Base-by-base conservation (phyloP, 2,888 invertebrate species). In the Nemurella pictetii region DNA sequence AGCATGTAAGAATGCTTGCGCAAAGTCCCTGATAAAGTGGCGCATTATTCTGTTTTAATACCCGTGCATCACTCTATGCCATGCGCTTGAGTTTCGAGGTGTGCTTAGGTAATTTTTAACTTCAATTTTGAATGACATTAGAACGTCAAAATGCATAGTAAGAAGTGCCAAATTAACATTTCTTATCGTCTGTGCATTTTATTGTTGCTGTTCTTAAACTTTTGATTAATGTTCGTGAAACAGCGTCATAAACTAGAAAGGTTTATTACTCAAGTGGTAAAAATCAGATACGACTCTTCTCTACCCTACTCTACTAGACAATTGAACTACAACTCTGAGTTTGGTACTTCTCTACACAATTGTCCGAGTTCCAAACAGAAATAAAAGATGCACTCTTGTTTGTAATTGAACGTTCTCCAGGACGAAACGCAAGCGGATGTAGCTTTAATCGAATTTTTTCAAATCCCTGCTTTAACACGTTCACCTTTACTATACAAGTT, bases 21-120 rank as follows among this genome's bases (percentile, higher is more conserved):
- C 36, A 26, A 75, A 80, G 80, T 28, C 27, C 0, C 9, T 82
- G 82, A 82, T 82, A 28, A 82, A 82, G 82, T 72, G 82, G 27
- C 82, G 29, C 72, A 82, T 82, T 82, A 82, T 82, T 82, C 82
- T 20, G 27, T 26, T 55, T 82, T 82, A 82, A 82, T 78, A 82
- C 55, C 72, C 9, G 27, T 26, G 15, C 29, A 82, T 82, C 9
- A 82, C 55, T 82, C 82, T 27, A n/a, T 55, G 82, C 29, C 82
- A 72, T n/a, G 15, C 29, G 78, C 35, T 72, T 82, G 82, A 82
- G n/a, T 82, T 27, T 27, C 82, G 82, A 82, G 82, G 55, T 36
- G 72, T 55, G 72, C 82, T 82, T 82, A 55, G 26, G 55, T 82
- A 82, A 82, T 82, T 82, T 29, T 26, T 55, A 82, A 82, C 82